Base-by-base conservation (phyloP, 2,888 invertebrate genomes). In the Heliconius cydno region DNA sequence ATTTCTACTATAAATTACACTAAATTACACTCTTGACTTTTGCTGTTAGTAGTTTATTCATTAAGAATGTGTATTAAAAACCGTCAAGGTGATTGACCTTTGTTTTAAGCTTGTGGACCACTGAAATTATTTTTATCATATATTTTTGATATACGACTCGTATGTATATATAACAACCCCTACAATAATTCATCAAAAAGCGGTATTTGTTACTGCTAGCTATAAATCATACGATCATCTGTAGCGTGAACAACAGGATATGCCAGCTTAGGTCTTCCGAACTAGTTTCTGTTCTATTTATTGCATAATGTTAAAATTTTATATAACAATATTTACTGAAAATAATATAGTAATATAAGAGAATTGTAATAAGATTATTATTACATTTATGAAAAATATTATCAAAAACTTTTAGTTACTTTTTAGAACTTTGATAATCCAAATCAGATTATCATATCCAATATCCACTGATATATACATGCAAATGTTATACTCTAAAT, bases 231-330 rank as follows among this genome's bases (percentile, higher is more conserved):
- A 22, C 22, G 22, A 22, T n/a, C 22, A 34, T 4, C 68, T 68
- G 68, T 68, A 68, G 34, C 34, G 68, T 38, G 30, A 68, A 68
- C 68, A 68, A 68, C 68, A 41, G 38, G 38, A 70, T 38, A 70
- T 70, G 68, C 68, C 68, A 68, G 68, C 34, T 68, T 41, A 38
- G 38, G 22, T 68, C 38, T 68, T 68, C 5, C 68, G 6, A 68
- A 41, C 68, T 38, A 38, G 68, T 5, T 68, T n/a, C 6, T 41
- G 63, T 12, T 41, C 57, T 2, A 19, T 57, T 57, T 57, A 57
- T 22, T 57, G 22, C 22, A 22, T 57, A 57, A 57, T 57, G 19
- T 12, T 13, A 2, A 13, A 12, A 63, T 28, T 52, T 52, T 52
- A 52, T 52, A 7, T 19, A 52, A n/a, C 3, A 22, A 60, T 60